phyloP scores from a whole-genome alignment of 1,140 invertebrate species.

The Yoshiicerus persimilis region DNA sequence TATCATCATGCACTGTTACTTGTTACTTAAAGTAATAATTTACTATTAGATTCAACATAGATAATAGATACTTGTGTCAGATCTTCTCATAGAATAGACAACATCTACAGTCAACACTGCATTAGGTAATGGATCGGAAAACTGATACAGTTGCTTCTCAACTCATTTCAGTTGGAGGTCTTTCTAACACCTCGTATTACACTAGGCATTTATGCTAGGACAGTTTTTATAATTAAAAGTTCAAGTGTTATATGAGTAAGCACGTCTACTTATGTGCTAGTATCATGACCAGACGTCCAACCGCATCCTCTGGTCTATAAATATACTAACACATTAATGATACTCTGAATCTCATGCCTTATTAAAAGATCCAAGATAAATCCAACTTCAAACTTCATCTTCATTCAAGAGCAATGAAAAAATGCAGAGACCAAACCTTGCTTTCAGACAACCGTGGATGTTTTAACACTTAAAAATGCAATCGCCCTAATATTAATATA shows the following conservation, averaged over 20 bases:
- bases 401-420: neutral
- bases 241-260: neutral
- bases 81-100: no score
- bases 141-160: neutral
- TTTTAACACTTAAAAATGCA: neutral
- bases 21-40: no score
- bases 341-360: neutral
- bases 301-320: neutral
- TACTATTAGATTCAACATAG: no score
- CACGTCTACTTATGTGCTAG: neutral
- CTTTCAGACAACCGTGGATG: neutral
- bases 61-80: no score
- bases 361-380: neutral
- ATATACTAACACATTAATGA: neutral
- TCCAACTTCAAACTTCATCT: neutral
- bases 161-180: no score
- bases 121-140: neutral
- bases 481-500: neutral
- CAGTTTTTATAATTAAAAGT: neutral
- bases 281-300: neutral
- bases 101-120: neutral
- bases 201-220: neutral
- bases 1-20: no score
- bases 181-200: neutral
- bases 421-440: neutral